Conservation (phyloP, 2,113 vertebrate genomes). For the Eleginops maclovinus region DNA sequence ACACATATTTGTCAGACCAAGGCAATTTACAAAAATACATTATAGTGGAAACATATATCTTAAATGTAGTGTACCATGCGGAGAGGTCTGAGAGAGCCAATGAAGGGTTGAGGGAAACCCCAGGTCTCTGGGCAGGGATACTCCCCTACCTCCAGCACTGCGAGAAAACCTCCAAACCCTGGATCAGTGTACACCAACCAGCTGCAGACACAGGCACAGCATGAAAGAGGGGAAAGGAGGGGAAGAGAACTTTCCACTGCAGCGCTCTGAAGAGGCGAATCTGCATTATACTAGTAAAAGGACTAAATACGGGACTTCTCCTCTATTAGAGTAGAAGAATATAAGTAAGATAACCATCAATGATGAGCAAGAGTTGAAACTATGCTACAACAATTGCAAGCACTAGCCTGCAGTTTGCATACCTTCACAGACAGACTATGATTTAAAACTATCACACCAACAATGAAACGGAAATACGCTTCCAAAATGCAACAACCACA, state of each 20-base stretch:
- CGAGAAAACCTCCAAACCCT: conserved; percentile 89
- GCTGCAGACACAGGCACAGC: conserved; percentile 75
- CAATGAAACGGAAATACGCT: neutral
- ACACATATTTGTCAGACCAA: neutral
- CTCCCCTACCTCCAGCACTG: conserved; percentile 91
- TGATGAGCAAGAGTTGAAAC: conserved; percentile 28
- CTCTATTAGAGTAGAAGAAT: neutral
- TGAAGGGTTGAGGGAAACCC: conserved; percentile 89
- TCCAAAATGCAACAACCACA: neutral
- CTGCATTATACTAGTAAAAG: neutral
- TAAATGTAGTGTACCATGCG: conserved; percentile 86
- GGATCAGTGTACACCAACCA: conserved; percentile 95
- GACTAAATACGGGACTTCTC: conserved; percentile 6
- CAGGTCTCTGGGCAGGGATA: conserved; percentile 91
- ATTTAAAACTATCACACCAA: neutral
- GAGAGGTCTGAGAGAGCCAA: conserved; percentile 92
- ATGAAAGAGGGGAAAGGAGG: neutral
- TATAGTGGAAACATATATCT: neutral
- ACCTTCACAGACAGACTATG: conserved; percentile 13
- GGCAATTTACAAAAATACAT: fast-evolving
- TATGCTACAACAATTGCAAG: conserved; percentile 19
- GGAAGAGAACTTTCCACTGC: neutral
- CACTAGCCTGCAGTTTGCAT: conserved; percentile 42
- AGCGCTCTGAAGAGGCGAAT: neutral
- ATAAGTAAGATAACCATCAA: conserved; percentile 10